Evolutionary conservation across 2,888 invertebrate species (phyloP).

Genomic region (Ptilodon capucinus): DNA sequence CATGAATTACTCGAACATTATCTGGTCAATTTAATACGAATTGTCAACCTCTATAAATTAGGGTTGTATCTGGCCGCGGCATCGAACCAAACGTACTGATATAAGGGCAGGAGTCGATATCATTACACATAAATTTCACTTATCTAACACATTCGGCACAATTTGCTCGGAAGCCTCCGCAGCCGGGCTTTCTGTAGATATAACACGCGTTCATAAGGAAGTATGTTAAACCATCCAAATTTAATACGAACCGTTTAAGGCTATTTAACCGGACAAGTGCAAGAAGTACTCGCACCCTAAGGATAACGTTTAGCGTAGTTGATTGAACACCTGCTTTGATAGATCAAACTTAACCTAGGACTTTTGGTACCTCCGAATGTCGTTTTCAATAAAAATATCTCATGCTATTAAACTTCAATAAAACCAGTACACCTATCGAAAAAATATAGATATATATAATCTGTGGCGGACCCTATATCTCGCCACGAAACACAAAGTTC

Average conservation of each 20-base stretch:
- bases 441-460: no score
- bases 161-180: constrained; percentile 54
- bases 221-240: not conserved
- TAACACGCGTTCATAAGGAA: not conserved
- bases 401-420: no score
- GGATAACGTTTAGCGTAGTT: no score
- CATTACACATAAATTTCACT: constrained; percentile 74
- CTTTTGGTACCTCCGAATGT: no score
- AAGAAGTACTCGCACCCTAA: no score
- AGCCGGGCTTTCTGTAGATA: constrained; percentile 29
- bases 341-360: no score
- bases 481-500: no score
- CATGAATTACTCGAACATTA: constrained; percentile 42
- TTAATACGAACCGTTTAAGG: not conserved
- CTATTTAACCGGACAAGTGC: no score
- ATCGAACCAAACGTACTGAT: constrained; percentile 70
- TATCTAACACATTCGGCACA: constrained; percentile 67
- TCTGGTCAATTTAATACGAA: constrained; percentile 58
- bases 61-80: constrained; percentile 50
- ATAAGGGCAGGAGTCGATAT: constrained; percentile 69
- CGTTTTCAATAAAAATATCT: no score
- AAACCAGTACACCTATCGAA: no score
- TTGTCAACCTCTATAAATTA: constrained; percentile 63
- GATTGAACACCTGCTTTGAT: no score
- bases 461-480: no score